These are phyloP conservation scores for Hedychridium roseum DNA, from an alignment of 2,888 invertebrate species.

Conservation along the genomic window DNA sequence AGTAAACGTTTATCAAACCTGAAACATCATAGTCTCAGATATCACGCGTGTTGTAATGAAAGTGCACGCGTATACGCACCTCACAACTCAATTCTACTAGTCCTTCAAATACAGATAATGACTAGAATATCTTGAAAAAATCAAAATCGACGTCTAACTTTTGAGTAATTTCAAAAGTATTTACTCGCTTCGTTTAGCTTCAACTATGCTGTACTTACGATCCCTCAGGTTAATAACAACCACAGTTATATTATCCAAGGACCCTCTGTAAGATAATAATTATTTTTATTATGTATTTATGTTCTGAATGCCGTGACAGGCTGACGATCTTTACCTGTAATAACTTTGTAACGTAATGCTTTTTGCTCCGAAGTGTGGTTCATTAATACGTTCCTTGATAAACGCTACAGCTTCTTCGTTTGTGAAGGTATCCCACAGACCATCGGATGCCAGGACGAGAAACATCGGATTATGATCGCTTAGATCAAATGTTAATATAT, in stretches of 20 bases:
- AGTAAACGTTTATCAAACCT: no score
- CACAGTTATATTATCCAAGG: constrained; percentile 95
- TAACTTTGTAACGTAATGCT: constrained; percentile 90
- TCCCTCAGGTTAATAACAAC: constrained; percentile 85
- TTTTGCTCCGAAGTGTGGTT: constrained; percentile 90
- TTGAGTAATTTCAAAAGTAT: constrained; percentile 4
- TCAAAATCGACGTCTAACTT: constrained; percentile 5
- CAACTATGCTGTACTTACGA: constrained; percentile 46
- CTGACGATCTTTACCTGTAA: constrained; percentile 68
- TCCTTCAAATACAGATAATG: constrained; percentile 19
- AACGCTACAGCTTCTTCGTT: constrained; percentile 94
- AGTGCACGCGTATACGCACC: no score
- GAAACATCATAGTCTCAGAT: no score
- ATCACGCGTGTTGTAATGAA: no score
- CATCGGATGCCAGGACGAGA: constrained; percentile 92
- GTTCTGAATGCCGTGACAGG: no score
- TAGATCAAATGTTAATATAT: constrained; percentile 90
- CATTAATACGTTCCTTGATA: constrained; percentile 84
- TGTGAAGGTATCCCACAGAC: constrained; percentile 94
- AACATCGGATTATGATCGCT: constrained; percentile 88
- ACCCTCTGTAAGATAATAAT: constrained; percentile 76
- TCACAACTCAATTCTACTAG: no score
- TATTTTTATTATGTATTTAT: no score
- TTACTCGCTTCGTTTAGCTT: constrained; percentile 34
- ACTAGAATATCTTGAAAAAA: constrained; percentile 31